Evolutionary conservation across 2,113 vertebrate species (phyloP).

Genomic region (Benitochromis conjunctus): DNA sequence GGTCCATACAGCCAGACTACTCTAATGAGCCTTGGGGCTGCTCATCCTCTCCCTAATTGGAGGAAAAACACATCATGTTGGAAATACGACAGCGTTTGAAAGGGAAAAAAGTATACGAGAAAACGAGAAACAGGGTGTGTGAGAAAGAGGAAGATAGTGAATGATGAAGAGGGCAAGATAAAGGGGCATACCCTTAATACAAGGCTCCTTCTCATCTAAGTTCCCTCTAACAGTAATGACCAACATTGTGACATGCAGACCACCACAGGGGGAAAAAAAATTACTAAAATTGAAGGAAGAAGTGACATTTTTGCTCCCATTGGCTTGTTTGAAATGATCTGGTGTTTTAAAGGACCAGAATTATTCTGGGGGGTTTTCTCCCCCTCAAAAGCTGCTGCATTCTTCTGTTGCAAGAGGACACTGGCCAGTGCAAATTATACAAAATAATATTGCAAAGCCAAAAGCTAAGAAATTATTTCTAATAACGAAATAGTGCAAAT

Average conservation of each 20-base stretch:
- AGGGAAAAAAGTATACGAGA: not conserved
- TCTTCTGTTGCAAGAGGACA: not conserved
- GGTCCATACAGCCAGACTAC: conserved; percentile 4
- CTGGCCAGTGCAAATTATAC: not conserved
- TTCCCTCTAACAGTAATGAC: not conserved
- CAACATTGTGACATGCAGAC: not conserved
- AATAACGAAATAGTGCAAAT: not conserved
- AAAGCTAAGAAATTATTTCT: not conserved
- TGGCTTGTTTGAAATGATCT: not conserved
- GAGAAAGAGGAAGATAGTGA: not conserved
- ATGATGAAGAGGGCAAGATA: conserved; percentile 14
- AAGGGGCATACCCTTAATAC: not conserved
- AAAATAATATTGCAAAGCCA: not conserved
- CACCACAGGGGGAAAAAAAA: not conserved
- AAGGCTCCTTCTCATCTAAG: conserved; percentile 10
- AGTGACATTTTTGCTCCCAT: not conserved
- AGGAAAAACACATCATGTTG: conserved; percentile 50
- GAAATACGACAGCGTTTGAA: conserved; percentile 33
- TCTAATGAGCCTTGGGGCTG: conserved; percentile 53
- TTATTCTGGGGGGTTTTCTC: not conserved
- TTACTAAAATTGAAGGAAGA: not conserved
- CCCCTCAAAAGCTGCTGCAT: not conserved
- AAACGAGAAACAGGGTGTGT: not conserved
- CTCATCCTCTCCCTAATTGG: conserved; percentile 57
- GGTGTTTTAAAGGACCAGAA: not conserved